Evolutionary conservation across 2,797 vertebrate species (phyloP), one percentile per base, ranked within the genome.

Genomic region (Natrix natrix): DNA sequence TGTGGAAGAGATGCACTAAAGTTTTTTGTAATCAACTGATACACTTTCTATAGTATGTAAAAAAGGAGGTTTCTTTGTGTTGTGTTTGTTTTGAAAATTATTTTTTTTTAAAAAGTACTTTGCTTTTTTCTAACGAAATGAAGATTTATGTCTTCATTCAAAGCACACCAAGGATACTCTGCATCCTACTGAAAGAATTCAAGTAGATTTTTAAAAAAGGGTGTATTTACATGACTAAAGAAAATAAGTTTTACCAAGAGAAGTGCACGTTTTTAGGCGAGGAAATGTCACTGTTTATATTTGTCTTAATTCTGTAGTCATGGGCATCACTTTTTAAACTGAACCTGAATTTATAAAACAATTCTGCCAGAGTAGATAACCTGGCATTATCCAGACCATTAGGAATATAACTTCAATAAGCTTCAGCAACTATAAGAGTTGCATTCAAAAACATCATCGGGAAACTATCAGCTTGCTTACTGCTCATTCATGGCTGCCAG

Each of bases 181-280:
- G 90, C 66, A 1, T 94, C 92, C 92, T 90, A 91, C 93, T 87
- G 91, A 95, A 96, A 87, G 88, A 94, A 60, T 37, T 66, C 92
- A 96, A 93, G 96, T 95, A 95, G 95, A 93, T 95, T 95, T 90
- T 32, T 95, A 83, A 83, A 1, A 83, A 83, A 94, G 96, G 95
- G 95, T 94, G 95, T 94, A 97, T 96, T 96, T 96, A 96, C 60
- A 95, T 89, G 94, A 96, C 93, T 96, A 95, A 96, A 61, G 93
- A 92, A 90, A 92, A 96, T 92, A 59, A 12, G 20, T 37, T 91
- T 94, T 95, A 94, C n/a, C 92, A 92, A 7, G 63, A 61, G 92
- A 93, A 56, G 13, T 48, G 4, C 20, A 48, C 94, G 54, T 54
- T 43, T 56, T 56, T 56, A 56, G 55, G 55, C 4, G 55, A 11